Evolutionary conservation across 2,113 vertebrate genomes (phyloP).

Genomic region (Eleginops maclovinus): DNA sequence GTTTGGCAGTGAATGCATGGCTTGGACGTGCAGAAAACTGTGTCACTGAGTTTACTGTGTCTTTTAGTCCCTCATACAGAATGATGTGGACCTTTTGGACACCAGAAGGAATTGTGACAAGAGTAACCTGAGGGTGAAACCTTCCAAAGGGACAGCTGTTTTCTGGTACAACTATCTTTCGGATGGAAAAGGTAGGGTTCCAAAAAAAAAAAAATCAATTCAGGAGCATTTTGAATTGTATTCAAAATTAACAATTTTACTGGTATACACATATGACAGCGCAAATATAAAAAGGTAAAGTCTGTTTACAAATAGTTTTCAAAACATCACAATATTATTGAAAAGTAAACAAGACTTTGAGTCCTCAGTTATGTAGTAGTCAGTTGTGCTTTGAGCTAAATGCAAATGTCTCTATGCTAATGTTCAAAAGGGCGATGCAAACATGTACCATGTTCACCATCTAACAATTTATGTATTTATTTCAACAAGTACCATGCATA

Average conservation of each 20-base stretch:
- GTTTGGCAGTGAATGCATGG: slow-evolving; percentile 50
- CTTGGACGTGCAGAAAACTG: background rate
- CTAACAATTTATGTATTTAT: too few species aligned
- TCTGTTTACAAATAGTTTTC: background rate
- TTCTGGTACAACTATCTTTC: slow-evolving; percentile 99
- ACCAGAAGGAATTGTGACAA: slow-evolving; percentile 96
- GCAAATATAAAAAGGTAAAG: too few species aligned
- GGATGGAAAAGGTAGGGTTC: slow-evolving; percentile 91
- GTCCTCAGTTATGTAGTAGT: background rate
- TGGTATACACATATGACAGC: too few species aligned
- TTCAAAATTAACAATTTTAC: background rate
- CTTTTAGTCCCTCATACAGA: slow-evolving; percentile 94
- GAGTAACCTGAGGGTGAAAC: slow-evolving; percentile 95
- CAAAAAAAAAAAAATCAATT: background rate
- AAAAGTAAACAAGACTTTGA: background rate
- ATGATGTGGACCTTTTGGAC: slow-evolving; percentile 93
- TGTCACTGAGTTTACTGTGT: slow-evolving; percentile 41
- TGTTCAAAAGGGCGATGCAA: background rate
- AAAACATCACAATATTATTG: background rate
- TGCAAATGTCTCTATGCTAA: background rate
- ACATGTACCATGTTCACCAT: too few species aligned
- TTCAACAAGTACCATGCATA: too few species aligned
- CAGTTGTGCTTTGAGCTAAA: background rate
- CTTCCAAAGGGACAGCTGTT: slow-evolving; percentile 94
- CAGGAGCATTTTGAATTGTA: background rate